These are phyloP conservation scores for Vanessa atalanta DNA, from an alignment of 1,140 invertebrate genomes.

Conservation along the genomic window DNA sequence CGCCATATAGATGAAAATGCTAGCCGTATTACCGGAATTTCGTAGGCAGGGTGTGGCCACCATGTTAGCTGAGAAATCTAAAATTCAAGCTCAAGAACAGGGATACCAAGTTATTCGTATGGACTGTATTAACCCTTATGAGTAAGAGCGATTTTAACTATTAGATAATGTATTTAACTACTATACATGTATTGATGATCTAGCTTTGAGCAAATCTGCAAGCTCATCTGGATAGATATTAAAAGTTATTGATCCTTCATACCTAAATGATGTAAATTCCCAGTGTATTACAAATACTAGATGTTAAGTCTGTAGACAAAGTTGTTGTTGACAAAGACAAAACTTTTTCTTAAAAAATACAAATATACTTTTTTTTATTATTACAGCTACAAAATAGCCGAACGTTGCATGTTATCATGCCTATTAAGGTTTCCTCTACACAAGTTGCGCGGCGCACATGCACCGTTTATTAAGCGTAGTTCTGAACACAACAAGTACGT, in stretches of 20 bases:
- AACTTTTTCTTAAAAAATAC: no score
- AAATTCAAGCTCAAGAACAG: constrained; percentile 49
- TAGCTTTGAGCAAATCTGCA: no score
- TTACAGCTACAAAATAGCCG: constrained; percentile 68
- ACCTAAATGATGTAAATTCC: no score
- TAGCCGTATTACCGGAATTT: constrained; percentile 63
- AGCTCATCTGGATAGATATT: no score
- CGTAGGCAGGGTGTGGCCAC: constrained; percentile 59
- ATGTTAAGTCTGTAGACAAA: no score
- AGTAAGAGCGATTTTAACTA: constrained; percentile 47
- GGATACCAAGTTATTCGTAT: constrained; percentile 63
- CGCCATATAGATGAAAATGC: constrained; percentile 61
- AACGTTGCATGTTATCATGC: constrained; percentile 64
- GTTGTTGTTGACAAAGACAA: no score
- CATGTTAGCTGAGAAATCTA: constrained; percentile 53
- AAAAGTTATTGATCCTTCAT: no score
- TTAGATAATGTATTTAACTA: neutral
- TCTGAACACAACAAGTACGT: constrained; percentile 55
- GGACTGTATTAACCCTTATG: constrained; percentile 68
- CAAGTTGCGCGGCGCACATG: constrained; percentile 55
- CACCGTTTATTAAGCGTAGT: constrained; percentile 54
- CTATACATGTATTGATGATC: neutral
- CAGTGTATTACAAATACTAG: no score
- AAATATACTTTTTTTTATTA: neutral
- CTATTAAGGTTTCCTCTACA: constrained; percentile 60